Percentiles rank a stretch among this genome's conserved stretches.
phyloP scores from a whole-genome alignment of 2,113 vertebrate species.

The Montifringilla adamsi region DNA sequence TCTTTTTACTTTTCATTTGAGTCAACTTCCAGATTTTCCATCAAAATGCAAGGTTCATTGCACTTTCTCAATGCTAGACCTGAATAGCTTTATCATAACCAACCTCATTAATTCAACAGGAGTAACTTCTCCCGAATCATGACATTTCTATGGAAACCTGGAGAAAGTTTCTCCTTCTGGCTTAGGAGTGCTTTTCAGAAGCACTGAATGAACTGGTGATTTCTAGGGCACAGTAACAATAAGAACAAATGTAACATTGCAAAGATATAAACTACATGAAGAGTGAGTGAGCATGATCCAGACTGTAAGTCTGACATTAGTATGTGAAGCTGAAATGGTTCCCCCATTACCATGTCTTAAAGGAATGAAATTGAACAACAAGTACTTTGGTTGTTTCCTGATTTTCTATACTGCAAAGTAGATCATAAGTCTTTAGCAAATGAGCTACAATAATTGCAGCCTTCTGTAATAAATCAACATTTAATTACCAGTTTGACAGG shows the following conservation, averaged over 20 bases:
- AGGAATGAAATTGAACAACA: background rate
- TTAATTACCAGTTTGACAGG: background rate
- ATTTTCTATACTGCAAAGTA: background rate
- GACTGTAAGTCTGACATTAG: background rate
- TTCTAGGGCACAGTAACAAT: background rate
- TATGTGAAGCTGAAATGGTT: background rate
- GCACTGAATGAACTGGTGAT: background rate
- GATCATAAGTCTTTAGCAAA: background rate
- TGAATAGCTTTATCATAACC: slow-evolving; percentile 26
- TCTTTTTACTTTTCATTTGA: background rate
- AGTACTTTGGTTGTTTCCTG: background rate
- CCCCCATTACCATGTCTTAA: background rate
- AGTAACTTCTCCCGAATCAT: background rate
- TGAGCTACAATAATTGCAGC: background rate
- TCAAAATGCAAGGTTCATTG: background rate
- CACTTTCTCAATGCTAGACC: background rate
- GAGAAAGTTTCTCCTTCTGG: background rate
- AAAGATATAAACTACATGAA: background rate
- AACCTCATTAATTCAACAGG: slow-evolving; percentile 22
- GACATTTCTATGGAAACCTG: slow-evolving; percentile 49
- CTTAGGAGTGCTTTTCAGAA: background rate
- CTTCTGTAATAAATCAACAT: slow-evolving; percentile 1
- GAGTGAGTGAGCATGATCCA: background rate
- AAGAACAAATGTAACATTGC: background rate
- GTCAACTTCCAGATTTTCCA: slow-evolving; percentile 4